Conservation (phyloP, 2,113 vertebrate species). For the Psophia crepitans region DNA sequence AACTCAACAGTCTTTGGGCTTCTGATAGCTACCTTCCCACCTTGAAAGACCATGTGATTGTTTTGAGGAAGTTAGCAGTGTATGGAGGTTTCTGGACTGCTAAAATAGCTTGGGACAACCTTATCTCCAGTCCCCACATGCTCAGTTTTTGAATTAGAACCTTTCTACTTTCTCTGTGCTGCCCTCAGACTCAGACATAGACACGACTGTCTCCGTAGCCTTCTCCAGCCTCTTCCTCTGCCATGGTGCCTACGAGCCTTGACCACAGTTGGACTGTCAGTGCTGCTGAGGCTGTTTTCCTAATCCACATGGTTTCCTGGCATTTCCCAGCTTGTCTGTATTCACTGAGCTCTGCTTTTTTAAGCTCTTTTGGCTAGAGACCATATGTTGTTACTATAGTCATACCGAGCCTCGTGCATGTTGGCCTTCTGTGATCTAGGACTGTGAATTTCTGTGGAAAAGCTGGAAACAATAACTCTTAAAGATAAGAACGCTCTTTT, state of each 20-base stretch:
- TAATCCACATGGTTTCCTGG: neutral
- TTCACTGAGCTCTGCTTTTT: conserved; percentile 7
- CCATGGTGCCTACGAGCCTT: rapidly evolving
- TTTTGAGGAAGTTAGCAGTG: neutral
- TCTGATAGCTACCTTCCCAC: neutral
- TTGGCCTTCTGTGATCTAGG: neutral
- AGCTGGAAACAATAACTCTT: neutral
- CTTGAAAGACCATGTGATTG: neutral
- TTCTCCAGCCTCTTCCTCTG: neutral
- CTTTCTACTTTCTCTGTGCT: neutral
- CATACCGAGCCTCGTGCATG: neutral
- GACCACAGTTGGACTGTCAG: neutral
- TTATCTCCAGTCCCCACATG: neutral
- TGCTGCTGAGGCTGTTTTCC: neutral
- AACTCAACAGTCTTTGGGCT: neutral
- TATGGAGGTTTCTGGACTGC: neutral
- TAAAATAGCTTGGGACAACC: neutral
- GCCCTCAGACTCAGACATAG: neutral
- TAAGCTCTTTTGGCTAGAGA: neutral
- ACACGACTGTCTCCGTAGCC: rapidly evolving
- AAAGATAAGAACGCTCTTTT: neutral
- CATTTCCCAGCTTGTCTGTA: neutral
- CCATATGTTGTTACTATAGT: conserved; percentile 11
- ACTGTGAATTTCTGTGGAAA: conserved; percentile 35
- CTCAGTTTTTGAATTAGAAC: neutral